Evolutionary conservation across 1,140 invertebrate genomes (phyloP).

Genomic region (Maconellicoccus hirsutus): DNA sequence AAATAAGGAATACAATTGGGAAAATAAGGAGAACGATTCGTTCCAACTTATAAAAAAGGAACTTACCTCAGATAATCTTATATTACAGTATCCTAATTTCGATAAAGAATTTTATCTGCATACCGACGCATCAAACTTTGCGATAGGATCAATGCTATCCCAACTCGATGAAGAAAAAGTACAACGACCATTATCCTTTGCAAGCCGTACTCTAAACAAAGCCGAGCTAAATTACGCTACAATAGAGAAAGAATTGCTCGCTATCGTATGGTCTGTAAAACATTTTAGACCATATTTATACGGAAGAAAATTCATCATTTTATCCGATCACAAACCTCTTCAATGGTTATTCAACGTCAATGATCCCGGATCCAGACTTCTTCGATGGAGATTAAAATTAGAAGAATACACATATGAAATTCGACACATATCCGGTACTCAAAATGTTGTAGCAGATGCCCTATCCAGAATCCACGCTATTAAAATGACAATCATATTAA

Average conservation of each 20-base stretch:
- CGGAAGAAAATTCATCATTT: no score
- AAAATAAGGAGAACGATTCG: background rate
- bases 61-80: conserved; percentile 29
- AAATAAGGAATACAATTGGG: conserved; percentile 1
- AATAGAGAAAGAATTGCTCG: conserved; percentile 40
- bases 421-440: conserved; percentile 31
- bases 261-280: no score
- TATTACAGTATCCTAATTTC: conserved; percentile 34
- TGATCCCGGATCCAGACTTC: conserved; percentile 31
- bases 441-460: conserved; percentile 35
- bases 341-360: conserved; percentile 38
- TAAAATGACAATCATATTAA: no score
- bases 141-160: conserved; percentile 23
- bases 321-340: no score
- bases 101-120: conserved; percentile 33
- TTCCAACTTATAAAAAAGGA: conserved; percentile 30
- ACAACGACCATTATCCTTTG: no score
- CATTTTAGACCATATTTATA: no score
- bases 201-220: conserved; percentile 30
- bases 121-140: conserved; percentile 28
- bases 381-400: conserved; percentile 28
- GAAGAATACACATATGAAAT: conserved; percentile 29
- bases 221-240: conserved; percentile 30
- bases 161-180: conserved; percentile 24
- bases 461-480: no score